A percentile compares a stretch with the other conserved stretches of the same genome.
Conservation (phyloP, 2,113 vertebrate genomes). For the Halichoerus grypus region DNA sequence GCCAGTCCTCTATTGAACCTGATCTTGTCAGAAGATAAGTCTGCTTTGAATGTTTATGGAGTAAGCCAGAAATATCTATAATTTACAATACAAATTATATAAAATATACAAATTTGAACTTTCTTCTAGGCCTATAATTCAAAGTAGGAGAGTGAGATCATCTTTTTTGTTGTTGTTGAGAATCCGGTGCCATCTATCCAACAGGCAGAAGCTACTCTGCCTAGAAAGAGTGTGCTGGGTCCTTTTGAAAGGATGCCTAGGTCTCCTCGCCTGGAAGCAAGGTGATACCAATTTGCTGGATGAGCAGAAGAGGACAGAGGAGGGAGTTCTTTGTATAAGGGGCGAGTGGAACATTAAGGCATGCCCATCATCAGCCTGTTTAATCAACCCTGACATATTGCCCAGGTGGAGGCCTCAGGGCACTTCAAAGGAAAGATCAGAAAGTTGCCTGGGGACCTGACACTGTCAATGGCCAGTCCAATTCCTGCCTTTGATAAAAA, state of each 20-base stretch:
- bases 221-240: not conserved
- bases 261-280: not conserved
- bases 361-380: too few species aligned
- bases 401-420: not conserved
- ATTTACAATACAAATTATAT: not conserved
- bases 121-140: not conserved
- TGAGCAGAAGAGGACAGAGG: not conserved
- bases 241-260: not conserved
- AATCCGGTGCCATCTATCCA: not conserved
- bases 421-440: slow-evolving; percentile 25
- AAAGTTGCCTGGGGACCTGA: not conserved
- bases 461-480: not conserved
- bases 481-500: slow-evolving; percentile 50
- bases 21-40: not conserved
- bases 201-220: not conserved
- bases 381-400: not conserved
- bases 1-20: not conserved
- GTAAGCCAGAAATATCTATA: not conserved
- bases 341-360: not conserved
- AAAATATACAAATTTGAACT: not conserved
- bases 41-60: not conserved
- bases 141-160: slow-evolving; percentile 3
- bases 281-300: not conserved
- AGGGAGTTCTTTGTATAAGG: not conserved
- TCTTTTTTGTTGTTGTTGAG: not conserved